These are phyloP conservation scores for Ametastegia equiseti DNA, from an alignment of 2,888 invertebrate species.

Conservation along the genomic window DNA sequence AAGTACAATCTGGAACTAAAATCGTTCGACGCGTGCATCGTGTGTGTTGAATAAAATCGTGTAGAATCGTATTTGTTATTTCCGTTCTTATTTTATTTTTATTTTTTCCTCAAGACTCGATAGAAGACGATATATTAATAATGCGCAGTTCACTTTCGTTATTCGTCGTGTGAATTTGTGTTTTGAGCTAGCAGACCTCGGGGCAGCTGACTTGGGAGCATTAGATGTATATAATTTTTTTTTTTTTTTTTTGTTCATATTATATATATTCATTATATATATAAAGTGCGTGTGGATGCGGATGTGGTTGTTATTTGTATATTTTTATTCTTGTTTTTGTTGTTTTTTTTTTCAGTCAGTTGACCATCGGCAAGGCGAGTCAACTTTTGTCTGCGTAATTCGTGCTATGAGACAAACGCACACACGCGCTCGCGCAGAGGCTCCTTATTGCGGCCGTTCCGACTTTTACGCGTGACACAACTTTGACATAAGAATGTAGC, in stretches of 20 bases:
- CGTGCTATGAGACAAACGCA: constrained; percentile 55
- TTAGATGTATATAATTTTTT: neutral
- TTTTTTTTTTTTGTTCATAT: constrained; percentile 8
- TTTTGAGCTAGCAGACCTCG: constrained; percentile 60
- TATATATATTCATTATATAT: too few species aligned
- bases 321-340: neutral
- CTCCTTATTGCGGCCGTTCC: constrained; percentile 59
- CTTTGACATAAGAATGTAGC: constrained; percentile 73
- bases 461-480: constrained; percentile 33
- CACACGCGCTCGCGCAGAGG: constrained; percentile 59
- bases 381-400: constrained; percentile 63
- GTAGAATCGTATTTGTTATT: neutral
- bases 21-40: neutral
- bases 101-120: neutral
- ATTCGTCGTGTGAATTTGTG: constrained; percentile 49
- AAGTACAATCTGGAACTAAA: neutral
- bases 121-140: constrained; percentile 9
- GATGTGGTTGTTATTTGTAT: constrained; percentile 22
- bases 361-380: constrained; percentile 40
- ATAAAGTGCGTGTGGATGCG: constrained; percentile 43
- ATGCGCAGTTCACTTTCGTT: neutral
- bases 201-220: constrained; percentile 50
- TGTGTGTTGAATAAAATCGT: neutral
- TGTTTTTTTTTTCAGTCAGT: constrained; percentile 28
- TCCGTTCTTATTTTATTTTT: neutral